A percentile compares a stretch with the other conserved stretches of the same genome.
phyloP scores from a whole-genome alignment of 2,888 invertebrate species.

The Therioaphis trifolii region DNA sequence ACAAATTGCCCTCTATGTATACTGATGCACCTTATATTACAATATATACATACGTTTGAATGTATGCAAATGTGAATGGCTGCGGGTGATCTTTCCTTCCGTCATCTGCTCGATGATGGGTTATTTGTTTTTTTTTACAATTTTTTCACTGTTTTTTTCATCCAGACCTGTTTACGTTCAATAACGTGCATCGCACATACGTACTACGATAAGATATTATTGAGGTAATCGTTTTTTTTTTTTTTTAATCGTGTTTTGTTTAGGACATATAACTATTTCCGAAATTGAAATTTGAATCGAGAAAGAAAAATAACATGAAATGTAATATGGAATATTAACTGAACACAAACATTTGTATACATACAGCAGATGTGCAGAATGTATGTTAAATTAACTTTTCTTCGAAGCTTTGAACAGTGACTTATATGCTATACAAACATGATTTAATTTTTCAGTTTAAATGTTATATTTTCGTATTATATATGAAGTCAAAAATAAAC shows the following conservation, averaged over 20 bases:
- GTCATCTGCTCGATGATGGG: slow-evolving; percentile 54
- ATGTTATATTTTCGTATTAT: too few relatives aligned
- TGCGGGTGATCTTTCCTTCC: slow-evolving; percentile 52
- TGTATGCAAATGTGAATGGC: slow-evolving; percentile 59
- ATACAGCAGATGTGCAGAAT: too few relatives aligned
- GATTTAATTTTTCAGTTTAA: too few relatives aligned
- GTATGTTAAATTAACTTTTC: too few relatives aligned
- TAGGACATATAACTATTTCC: neutral
- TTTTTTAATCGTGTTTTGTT: neutral
- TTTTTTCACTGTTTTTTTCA: slow-evolving; percentile 29
- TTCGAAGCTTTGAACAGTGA: too few relatives aligned
- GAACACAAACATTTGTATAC: too few relatives aligned
- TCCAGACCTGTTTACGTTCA: slow-evolving; percentile 51
- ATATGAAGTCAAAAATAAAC: too few relatives aligned
- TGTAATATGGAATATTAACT: too few relatives aligned
- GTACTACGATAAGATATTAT: neutral
- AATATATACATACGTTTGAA: slow-evolving; percentile 42
- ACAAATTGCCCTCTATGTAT: slow-evolving; percentile 58
- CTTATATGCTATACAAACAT: too few relatives aligned
- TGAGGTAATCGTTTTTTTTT: neutral
- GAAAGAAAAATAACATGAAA: neutral
- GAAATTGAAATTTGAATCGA: neutral
- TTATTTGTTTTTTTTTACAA: slow-evolving; percentile 52
- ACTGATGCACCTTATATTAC: slow-evolving; percentile 50
- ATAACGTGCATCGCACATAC: slow-evolving; percentile 4